Conservation (phyloP, 2,888 invertebrate species). For the Pristionchus exspectatus region DNA sequence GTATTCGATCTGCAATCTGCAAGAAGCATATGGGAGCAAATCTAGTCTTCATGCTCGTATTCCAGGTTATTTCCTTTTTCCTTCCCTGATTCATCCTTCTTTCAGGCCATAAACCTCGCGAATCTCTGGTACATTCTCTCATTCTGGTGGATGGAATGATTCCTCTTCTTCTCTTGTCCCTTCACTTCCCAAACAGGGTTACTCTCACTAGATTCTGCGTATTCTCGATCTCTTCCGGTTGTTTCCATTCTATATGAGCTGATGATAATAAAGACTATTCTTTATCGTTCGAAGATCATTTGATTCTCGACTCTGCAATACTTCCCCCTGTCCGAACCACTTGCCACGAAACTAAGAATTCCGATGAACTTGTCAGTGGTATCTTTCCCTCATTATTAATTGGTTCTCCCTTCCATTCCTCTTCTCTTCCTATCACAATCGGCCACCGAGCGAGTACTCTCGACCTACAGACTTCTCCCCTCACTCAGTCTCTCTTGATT, state of each 20-base stretch:
- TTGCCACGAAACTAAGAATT: neutral
- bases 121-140: conserved; percentile 53
- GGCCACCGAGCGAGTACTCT: neutral
- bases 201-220: neutral
- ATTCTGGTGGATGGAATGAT: conserved; percentile 51
- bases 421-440: conserved; percentile 1
- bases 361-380: neutral
- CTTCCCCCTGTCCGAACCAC: neutral
- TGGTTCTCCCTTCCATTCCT: neutral
- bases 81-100: neutral
- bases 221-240: conserved; percentile 16
- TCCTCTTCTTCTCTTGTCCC: neutral
- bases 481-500: neutral
- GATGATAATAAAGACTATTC: neutral
- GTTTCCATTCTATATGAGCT: conserved; percentile 33
- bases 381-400: neutral
- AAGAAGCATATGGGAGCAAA: conserved; percentile 43
- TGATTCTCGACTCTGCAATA: neutral
- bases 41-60: conserved; percentile 49
- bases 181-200: neutral
- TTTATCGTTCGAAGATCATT: neutral
- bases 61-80: conserved; percentile 9
- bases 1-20: neutral
- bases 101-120: conserved; percentile 45
- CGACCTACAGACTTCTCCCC: conserved; percentile 3